A percentile compares a stretch with the other conserved stretches of the same genome.
Evolutionary conservation across 2,113 vertebrate species (phyloP).

Genomic region (Tonatia bakeri): DNA sequence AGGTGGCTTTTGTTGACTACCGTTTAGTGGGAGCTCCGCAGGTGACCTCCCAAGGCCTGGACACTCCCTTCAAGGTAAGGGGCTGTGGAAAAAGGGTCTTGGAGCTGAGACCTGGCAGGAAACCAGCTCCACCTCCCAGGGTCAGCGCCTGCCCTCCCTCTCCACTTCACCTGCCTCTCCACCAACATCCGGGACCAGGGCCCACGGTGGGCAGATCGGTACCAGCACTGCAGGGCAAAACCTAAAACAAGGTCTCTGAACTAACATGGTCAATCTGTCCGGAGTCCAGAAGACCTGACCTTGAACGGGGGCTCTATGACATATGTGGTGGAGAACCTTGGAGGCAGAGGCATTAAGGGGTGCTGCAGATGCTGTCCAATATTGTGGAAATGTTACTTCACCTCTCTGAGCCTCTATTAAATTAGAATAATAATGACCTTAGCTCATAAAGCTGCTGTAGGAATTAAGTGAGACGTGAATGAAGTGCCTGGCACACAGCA

Average conservation of each 20-base stretch:
- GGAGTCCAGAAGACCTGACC: not conserved
- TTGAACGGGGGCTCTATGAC: not conserved
- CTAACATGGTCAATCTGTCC: not conserved
- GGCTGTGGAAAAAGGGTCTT: not conserved
- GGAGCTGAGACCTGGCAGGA: not conserved
- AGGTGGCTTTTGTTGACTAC: constrained; percentile 72
- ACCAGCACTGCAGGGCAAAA: not conserved
- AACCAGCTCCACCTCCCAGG: not conserved
- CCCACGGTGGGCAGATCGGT: not conserved
- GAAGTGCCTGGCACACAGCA: not conserved
- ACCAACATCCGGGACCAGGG: not conserved
- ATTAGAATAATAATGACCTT: not conserved
- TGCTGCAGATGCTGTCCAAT: too few relatives aligned
- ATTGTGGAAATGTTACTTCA: not conserved
- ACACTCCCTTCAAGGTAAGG: constrained; percentile 74
- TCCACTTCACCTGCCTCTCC: not conserved
- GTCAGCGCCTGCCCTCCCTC: not conserved
- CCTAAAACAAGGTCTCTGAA: not conserved
- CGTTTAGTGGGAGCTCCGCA: constrained; percentile 74
- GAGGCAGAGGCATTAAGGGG: not conserved
- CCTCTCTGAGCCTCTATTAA: not conserved
- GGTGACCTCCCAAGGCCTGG: constrained; percentile 45
- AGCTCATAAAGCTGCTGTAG: not conserved
- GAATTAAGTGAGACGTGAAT: not conserved
- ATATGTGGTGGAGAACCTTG: not conserved